Percentiles rank a stretch among this genome's conserved stretches.
phyloP scores from a whole-genome alignment of 2,113 vertebrate genomes.

The Protobothrops flavoviridis region DNA sequence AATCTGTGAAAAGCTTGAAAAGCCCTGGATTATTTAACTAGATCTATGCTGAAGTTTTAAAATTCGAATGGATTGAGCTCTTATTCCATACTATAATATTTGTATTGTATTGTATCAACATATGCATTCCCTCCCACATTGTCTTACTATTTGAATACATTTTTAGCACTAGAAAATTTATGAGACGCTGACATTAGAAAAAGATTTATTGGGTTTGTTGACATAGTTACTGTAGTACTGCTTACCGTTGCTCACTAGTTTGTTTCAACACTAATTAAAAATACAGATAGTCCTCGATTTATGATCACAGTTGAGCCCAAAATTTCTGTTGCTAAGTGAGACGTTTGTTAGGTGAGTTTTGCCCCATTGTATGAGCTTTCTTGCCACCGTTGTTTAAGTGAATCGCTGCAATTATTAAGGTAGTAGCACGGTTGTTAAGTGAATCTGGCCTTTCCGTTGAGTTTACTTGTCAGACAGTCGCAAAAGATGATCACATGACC shows the following conservation, averaged over 20 bases:
- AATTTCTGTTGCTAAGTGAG: not conserved
- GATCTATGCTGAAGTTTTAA: too few species aligned
- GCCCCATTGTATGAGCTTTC: too few species aligned
- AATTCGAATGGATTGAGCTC: too few species aligned
- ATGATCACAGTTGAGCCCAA: not conserved
- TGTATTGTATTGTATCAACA: not conserved
- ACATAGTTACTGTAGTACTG: not conserved
- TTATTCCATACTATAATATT: not conserved
- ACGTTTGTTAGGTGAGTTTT: not conserved
- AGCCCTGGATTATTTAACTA: not conserved
- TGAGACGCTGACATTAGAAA: not conserved
- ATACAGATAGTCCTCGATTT: not conserved
- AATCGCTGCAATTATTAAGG: too few species aligned
- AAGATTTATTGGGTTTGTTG: not conserved
- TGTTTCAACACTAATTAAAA: not conserved
- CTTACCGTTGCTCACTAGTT: not conserved
- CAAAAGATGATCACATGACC: too few species aligned
- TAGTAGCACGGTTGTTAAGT: too few species aligned
- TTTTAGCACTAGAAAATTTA: not conserved
- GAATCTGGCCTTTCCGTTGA: too few species aligned
- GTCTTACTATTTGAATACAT: not conserved
- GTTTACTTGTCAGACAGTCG: too few species aligned
- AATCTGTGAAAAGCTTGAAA: too few species aligned
- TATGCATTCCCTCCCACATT: not conserved
- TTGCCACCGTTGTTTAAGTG: too few species aligned